Conservation (phyloP, 2,797 vertebrate genomes). For the Paratrypauchen microcephalus region DNA sequence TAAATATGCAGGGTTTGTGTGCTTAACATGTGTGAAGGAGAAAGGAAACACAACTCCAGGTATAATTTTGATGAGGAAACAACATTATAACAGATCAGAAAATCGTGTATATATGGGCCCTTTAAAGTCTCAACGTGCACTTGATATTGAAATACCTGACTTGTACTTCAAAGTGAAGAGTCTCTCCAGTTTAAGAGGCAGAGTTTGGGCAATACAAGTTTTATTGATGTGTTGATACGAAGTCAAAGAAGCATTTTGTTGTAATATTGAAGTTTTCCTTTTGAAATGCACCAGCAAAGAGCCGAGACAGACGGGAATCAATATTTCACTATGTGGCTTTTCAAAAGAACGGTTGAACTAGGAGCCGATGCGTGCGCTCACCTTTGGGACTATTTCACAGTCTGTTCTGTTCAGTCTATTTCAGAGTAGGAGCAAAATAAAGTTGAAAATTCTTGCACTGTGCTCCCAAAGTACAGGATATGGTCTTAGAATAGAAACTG, state of each 20-base stretch:
- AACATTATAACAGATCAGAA: too few relatives aligned
- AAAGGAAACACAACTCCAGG: too few relatives aligned
- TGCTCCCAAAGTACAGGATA: neutral
- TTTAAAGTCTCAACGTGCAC: neutral
- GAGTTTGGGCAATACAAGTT: neutral
- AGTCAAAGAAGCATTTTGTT: conserved; percentile 12
- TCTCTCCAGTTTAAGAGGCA: neutral
- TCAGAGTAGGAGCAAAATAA: neutral
- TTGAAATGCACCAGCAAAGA: conserved; percentile 6
- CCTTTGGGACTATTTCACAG: neutral
- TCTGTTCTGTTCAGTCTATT: neutral
- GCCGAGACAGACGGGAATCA: neutral
- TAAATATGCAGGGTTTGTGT: too few relatives aligned
- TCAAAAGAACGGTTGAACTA: neutral
- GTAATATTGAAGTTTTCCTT: conserved; percentile 5
- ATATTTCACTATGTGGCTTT: neutral
- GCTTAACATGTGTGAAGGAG: too few relatives aligned
- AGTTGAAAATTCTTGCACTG: neutral
- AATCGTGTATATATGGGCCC: neutral
- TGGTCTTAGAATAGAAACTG: neutral
- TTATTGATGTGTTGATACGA: neutral
- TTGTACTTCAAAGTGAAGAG: neutral
- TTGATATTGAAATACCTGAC: too few relatives aligned
- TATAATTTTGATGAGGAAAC: too few relatives aligned
- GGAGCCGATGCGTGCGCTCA: neutral